phyloP scores from a whole-genome alignment of 1,140 invertebrate species.

The Apis mellifera region Amel_HAv3.1 CM009931.2:17587001-17587500 shows the following conservation, averaged over 20 bases:
- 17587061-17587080: background rate
- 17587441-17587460: background rate
- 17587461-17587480: background rate
- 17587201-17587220: background rate
- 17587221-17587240: background rate
- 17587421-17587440: background rate
- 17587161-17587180: conserved; percentile 38
- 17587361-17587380: conserved; percentile 50
- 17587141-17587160: conserved; percentile 66
- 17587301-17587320: conserved; percentile 26
- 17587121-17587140: conserved; percentile 46
- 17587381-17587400: conserved; percentile 13
- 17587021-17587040: background rate
- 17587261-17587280: background rate
- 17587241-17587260: background rate
- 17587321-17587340: conserved; percentile 34
- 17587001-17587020: background rate
- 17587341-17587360: conserved; percentile 40
- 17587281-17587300: conserved; percentile 5
- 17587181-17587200: background rate
- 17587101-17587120: conserved; percentile 20
- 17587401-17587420: background rate
- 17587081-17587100: background rate
- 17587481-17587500: conserved; percentile 15
- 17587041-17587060: background rate